A percentile compares a stretch with the other conserved stretches of the same genome.
Conservation (phyloP, 2,797 vertebrate genomes). For the Leuciscus waleckii region DNA sequence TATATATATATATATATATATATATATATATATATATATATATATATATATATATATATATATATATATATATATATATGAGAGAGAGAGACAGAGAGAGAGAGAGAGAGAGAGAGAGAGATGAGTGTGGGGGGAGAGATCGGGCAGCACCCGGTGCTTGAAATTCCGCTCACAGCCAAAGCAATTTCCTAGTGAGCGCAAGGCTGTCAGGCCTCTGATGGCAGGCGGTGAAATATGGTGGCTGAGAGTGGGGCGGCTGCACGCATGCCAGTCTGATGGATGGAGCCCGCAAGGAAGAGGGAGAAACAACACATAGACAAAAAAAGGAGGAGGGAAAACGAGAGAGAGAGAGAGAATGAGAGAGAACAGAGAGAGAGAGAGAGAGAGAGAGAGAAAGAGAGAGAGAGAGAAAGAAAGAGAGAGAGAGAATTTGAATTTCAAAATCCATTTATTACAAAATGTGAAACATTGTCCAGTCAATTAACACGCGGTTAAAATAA, state of each 20-base stretch:
- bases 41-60: too few relatives aligned
- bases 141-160: constrained; percentile 85
- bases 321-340: constrained; percentile 60
- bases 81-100: constrained; percentile 50
- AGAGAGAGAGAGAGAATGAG: neutral
- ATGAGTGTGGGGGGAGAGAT: constrained; percentile 68
- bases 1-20: too few relatives aligned
- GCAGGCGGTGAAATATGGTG: constrained; percentile 98
- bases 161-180: constrained; percentile 98
- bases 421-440: too few relatives aligned
- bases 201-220: constrained; percentile 97
- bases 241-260: constrained; percentile 92
- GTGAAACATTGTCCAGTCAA: too few relatives aligned
- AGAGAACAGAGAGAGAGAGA: too few relatives aligned
- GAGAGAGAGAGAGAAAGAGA: too few relatives aligned
- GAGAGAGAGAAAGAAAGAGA: too few relatives aligned
- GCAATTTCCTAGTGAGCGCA: constrained; percentile 95
- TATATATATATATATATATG: too few relatives aligned
- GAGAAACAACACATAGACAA: constrained; percentile 65
- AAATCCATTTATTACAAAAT: too few relatives aligned
- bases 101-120: constrained; percentile 52
- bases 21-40: too few relatives aligned
- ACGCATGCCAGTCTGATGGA: constrained; percentile 95
- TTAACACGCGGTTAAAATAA: too few relatives aligned
- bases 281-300: constrained; percentile 86